These are phyloP conservation scores for Philypnodon macrostomus DNA, from an alignment of 2,797 vertebrate genomes.

Conservation along the genomic window DNA sequence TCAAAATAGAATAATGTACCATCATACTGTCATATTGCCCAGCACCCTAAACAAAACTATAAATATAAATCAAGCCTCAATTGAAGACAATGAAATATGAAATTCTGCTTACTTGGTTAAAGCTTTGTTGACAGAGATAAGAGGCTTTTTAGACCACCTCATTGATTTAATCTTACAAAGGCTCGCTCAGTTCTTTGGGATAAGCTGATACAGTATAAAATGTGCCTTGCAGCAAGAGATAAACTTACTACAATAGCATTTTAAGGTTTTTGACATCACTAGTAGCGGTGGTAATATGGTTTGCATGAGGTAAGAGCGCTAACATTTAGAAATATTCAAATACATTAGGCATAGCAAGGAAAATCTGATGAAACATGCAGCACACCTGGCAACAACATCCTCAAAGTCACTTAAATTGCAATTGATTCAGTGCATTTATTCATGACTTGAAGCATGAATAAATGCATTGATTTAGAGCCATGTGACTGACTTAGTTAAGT, in stretches of 20 bases:
- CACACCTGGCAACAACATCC: no score
- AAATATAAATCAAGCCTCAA: neutral
- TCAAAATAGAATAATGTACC: no score
- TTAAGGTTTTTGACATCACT: conserved; percentile 4
- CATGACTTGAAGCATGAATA: no score
- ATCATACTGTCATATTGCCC: no score
- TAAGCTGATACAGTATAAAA: neutral
- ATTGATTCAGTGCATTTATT: no score
- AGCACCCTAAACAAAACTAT: no score
- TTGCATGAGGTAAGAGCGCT: neutral
- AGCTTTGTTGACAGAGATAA: conserved; percentile 9
- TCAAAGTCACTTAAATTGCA: no score
- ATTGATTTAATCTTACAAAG: neutral
- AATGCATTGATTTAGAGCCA: no score
- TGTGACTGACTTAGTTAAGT: no score
- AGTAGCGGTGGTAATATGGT: neutral
- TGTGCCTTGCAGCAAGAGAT: neutral
- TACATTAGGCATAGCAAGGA: no score
- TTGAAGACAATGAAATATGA: conserved; percentile 16
- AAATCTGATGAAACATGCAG: no score
- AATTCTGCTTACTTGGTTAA: conserved; percentile 13
- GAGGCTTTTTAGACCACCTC: neutral
- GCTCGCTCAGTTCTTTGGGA: neutral
- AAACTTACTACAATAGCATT: neutral
- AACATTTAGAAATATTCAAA: neutral